Percentiles rank a stretch among this genome's conserved stretches.
Evolutionary conservation across 2,113 vertebrate genomes (phyloP).

Genomic region (Phoenicopterus ruber): DNA sequence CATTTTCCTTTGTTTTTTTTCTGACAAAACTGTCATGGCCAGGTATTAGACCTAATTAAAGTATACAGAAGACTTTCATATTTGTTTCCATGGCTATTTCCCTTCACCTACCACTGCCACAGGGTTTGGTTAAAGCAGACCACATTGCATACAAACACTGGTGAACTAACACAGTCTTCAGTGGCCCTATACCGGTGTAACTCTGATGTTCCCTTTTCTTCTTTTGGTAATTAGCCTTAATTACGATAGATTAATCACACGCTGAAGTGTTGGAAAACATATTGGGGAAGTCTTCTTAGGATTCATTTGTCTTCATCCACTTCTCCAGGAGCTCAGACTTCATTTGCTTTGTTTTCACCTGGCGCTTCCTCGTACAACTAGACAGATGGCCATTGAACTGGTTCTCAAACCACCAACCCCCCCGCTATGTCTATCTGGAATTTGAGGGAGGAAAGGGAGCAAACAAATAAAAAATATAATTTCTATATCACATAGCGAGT

Average conservation of each 20-base stretch:
- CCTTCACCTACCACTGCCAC: background rate
- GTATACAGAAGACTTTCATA: background rate
- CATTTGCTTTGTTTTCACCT: background rate
- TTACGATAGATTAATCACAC: background rate
- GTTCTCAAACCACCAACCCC: background rate
- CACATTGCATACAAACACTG: background rate
- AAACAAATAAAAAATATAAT: background rate
- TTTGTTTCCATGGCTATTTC: background rate
- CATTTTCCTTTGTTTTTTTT: background rate
- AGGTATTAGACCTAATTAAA: background rate
- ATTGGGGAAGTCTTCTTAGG: background rate
- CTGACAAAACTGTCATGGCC: background rate
- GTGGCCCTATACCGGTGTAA: background rate
- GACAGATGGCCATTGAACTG: background rate
- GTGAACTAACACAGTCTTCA: background rate
- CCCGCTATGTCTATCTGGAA: background rate
- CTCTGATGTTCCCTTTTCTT: background rate
- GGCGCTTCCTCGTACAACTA: background rate
- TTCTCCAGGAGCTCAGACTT: background rate
- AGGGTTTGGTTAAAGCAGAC: background rate
- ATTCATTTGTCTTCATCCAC: background rate
- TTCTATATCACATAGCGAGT: background rate
- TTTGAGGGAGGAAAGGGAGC: background rate
- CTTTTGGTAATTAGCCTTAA: background rate
- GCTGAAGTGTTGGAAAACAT: background rate